A percentile compares a stretch with the other conserved stretches of the same genome.
These are phyloP conservation scores for Diphyllodes magnificus DNA, from an alignment of 2,113 vertebrate species.

Conservation along the genomic window DNA sequence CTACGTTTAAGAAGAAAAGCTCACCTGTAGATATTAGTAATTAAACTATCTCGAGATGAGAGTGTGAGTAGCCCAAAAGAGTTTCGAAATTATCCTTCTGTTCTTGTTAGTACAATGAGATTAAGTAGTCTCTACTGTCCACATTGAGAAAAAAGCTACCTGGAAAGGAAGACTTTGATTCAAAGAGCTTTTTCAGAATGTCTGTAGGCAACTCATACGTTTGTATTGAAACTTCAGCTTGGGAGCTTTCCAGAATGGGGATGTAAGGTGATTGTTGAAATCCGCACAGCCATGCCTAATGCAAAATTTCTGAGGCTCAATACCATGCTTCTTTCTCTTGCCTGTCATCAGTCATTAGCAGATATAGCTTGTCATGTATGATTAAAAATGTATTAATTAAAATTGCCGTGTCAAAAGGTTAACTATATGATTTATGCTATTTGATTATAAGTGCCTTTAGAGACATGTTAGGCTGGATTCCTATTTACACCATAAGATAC, in stretches of 20 bases:
- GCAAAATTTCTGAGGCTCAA: background rate
- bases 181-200: background rate
- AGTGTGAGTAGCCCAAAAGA: background rate
- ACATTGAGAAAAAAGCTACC: background rate
- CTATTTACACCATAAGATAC: conserved; percentile 19
- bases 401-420: conserved; percentile 42
- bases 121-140: background rate
- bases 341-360: background rate
- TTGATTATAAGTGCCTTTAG: conserved; percentile 30
- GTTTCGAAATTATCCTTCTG: background rate
- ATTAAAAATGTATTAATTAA: conserved; percentile 67
- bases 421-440: conserved; percentile 52
- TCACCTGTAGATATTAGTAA: background rate
- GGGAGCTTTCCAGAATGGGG: background rate
- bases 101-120: background rate
- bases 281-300: background rate
- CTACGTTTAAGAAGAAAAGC: background rate
- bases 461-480: conserved; percentile 12
- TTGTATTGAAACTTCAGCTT: background rate
- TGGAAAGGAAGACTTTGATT: background rate
- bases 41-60: background rate
- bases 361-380: background rate
- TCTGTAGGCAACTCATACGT: background rate
- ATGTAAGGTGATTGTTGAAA: background rate
- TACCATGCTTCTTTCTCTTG: background rate